A percentile compares a stretch with the other conserved stretches of the same genome.
phyloP scores from a whole-genome alignment of 2,113 vertebrate species.

The Mugil cephalus region DNA sequence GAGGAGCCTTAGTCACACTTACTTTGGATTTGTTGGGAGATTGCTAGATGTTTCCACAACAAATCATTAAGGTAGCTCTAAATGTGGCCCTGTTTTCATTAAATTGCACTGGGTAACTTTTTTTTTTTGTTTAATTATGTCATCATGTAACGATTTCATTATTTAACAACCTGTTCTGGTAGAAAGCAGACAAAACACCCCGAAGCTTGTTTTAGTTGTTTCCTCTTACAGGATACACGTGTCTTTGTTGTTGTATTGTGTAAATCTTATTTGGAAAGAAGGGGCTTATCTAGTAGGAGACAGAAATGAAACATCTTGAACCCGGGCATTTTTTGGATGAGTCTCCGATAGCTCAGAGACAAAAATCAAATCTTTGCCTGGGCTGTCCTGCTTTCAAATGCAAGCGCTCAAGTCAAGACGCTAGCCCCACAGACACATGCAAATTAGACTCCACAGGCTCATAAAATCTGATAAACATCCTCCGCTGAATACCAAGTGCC shows the following conservation, averaged over 20 bases:
- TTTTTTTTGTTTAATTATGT: too few relatives aligned
- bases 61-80: too few relatives aligned
- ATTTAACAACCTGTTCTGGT: constrained; percentile 21
- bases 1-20: neutral
- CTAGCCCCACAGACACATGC: constrained; percentile 64
- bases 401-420: constrained; percentile 54
- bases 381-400: constrained; percentile 54
- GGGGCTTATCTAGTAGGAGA: constrained; percentile 38
- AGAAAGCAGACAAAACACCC: constrained; percentile 22
- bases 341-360: constrained; percentile 34
- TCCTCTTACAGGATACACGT: constrained; percentile 57
- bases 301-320: constrained; percentile 63
- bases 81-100: too few relatives aligned
- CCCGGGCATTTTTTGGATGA: constrained; percentile 37
- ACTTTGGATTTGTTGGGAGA: too few relatives aligned
- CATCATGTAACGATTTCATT: constrained; percentile 2
- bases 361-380: constrained; percentile 51
- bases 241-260: constrained; percentile 49
- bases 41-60: too few relatives aligned
- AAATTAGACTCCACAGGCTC: constrained; percentile 75
- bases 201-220: constrained; percentile 23
- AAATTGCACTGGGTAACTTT: neutral
- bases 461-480: constrained; percentile 76
- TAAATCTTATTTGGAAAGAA: constrained; percentile 64
- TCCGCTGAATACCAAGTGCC: constrained; percentile 74